Base-by-base conservation (phyloP, 2,888 invertebrate species). In the Nemotelus pantherinus region DNA sequence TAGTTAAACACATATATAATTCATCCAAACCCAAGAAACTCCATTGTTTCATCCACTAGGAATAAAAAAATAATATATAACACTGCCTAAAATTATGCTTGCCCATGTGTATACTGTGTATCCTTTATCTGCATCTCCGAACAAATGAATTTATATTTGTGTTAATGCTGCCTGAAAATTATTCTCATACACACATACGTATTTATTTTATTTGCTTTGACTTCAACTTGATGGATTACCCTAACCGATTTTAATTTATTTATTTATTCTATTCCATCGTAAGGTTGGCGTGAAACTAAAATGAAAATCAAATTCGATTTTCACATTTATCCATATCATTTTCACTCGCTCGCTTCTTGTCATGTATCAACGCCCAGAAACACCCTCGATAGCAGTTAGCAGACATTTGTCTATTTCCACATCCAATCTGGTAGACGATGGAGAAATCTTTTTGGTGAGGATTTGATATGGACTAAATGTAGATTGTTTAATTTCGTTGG, bases 191-290 rank as follows among this genome's bases (percentile, higher is more conserved):
- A 25, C 25, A 25, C 25, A 25, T 25, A 25, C 25, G 25, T 25
- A 25, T 25, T 25, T 25, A n/a, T 47, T 47, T 25, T 47, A 3
- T 67, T 67, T 70, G 53, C 70, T 70, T 70, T 74, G 60, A 74
- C 74, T 74, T 63, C 63, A 72, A 78, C 70, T 80, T 80, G 80
- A 80, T 80, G 80, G 78, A 80, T 80, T 78, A 77, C 80, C 79
- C 75, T 67, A 79, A 78, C 77, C 78, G 77, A 79, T 80, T 80
- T 80, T 80, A 80, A 80, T 80, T 80, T 80, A 79, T 80, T 80
- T 78, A 80, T 80, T 80, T 80, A 79, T 80, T 79, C 80, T 74
- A 77, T 60, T 77, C 76, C 77, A 78, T 71, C 57, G 25, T 53
- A 25, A 25, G 60, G 50, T 45, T 44, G 25, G 60, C 45, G 63